Base-by-base conservation (phyloP, 2,888 invertebrate species). In the Choreutis nemorana region DNA sequence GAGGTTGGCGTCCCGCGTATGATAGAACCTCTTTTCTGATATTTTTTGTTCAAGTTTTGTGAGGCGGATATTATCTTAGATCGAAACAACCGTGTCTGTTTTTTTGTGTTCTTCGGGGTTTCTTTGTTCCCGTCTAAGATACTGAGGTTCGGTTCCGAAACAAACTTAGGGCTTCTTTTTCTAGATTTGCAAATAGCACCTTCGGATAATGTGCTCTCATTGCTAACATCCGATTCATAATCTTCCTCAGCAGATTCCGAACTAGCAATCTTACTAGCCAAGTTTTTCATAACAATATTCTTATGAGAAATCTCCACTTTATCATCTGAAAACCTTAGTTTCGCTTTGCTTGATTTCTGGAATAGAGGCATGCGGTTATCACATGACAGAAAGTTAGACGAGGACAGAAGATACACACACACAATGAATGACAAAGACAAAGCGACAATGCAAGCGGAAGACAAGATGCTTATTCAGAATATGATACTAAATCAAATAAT, bases 111-210 rank as follows among this genome's bases (percentile, higher is more conserved):
- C 35, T 77, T 80, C 0, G 78, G 78, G 2, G 79, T 78, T 37
- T 68, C 73, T 2, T 67, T 72, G 15, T 42, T 41, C 0, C 49
- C 24, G 21, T 73, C 78, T 22, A 79, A 22, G 6, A 56, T 48
- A 33, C 77, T 80, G 14, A 80, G 41, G 40, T 80, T 80, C 0
- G 79, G 79, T 39, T 79, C 79, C 0, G 79, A 79, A 0, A 71
- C 77, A 42, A 79, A 80, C 42, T 78, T 80, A 0, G 79, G 79
- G 31, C 79, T 79, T 3, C 50, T 30, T 48, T 70, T 77, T 16
- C 51, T 48, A 0, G 71, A 64, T 38, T 44, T 53, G 14, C 55
- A 67, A 9, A 73, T 39, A 2, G 72, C 73, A 1, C 77, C 70
- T 12, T 78, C 78, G 0, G 78, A 78, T n/a, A 72, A 14, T 0